A percentile compares a stretch with the other conserved stretches of the same genome.
Conservation (phyloP, 2,797 vertebrate species). For the Pipistrellus kuhlii region DNA sequence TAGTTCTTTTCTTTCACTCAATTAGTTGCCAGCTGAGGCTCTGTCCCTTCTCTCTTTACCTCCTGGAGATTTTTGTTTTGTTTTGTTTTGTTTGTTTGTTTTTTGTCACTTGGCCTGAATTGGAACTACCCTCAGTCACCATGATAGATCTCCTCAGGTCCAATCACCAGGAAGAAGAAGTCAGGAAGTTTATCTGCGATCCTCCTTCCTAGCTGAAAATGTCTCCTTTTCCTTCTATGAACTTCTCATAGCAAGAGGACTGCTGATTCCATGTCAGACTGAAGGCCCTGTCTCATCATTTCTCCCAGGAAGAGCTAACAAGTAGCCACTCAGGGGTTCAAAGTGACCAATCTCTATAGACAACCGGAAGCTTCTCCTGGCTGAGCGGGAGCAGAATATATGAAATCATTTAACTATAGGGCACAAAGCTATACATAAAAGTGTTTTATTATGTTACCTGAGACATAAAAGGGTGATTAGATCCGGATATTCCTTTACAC, state of each 20-base stretch:
- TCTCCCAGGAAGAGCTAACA: neutral
- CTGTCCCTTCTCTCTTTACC: neutral
- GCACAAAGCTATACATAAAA: neutral
- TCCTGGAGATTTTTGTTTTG: neutral
- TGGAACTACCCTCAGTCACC: neutral
- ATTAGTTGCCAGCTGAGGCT: fast-evolving
- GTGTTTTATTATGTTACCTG: neutral
- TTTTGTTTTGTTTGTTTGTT: too few relatives aligned
- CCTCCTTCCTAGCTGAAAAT: neutral
- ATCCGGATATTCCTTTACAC: neutral
- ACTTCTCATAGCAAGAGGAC: neutral
- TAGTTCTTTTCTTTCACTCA: neutral
- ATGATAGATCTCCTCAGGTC: neutral
- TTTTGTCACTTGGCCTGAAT: neutral
- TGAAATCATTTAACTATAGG: neutral
- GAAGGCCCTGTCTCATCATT: neutral
- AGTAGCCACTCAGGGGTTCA: neutral
- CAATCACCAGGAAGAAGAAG: neutral
- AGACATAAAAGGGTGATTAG: neutral
- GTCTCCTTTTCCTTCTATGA: neutral
- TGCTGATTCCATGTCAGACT: neutral
- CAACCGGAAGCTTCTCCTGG: neutral
- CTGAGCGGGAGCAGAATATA: neutral
- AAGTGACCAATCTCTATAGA: neutral
- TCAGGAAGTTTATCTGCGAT: neutral